Percentiles rank a stretch among this genome's conserved stretches.
Evolutionary conservation across 2,888 invertebrate species (phyloP).

Genomic region (Lymantria monacha): DNA sequence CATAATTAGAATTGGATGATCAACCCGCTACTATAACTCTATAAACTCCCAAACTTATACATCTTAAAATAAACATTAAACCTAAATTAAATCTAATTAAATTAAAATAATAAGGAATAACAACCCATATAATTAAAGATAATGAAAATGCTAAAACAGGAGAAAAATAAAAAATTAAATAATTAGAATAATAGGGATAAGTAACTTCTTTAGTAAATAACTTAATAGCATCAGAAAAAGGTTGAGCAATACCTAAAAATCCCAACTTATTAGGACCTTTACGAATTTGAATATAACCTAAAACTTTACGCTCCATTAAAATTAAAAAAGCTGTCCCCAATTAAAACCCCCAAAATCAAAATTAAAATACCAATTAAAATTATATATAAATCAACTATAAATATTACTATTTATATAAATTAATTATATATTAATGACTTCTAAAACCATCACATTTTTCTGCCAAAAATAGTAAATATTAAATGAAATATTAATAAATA

Average conservation of each 20-base stretch:
- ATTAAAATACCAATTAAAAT: conserved; percentile 67
- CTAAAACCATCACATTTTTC: conserved; percentile 87
- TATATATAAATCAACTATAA: conserved; percentile 67
- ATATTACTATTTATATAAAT: no score
- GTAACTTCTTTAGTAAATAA: conserved; percentile 88
- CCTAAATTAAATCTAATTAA: no score
- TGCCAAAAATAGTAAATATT: no score
- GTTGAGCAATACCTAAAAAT: conserved; percentile 84
- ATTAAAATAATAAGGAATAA: no score
- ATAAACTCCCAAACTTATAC: conserved; percentile 85
- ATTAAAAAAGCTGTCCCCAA: conserved; percentile 87
- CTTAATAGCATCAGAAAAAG: conserved; percentile 88
- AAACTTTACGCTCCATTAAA: conserved; percentile 86
- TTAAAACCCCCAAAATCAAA: conserved; percentile 83
- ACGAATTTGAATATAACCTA: conserved; percentile 88
- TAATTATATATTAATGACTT: no score
- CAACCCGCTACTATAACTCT: conserved; percentile 85
- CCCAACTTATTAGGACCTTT: conserved; percentile 89
- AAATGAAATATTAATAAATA: no score
- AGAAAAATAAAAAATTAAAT: no score
- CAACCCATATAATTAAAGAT: no score
- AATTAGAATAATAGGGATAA: no score
- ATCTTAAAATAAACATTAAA: no score
- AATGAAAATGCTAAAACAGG: no score
- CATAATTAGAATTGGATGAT: conserved; percentile 88